phyloP scores from a whole-genome alignment of 2,113 vertebrate species.

The Megaleporinus macrocephalus region DNA sequence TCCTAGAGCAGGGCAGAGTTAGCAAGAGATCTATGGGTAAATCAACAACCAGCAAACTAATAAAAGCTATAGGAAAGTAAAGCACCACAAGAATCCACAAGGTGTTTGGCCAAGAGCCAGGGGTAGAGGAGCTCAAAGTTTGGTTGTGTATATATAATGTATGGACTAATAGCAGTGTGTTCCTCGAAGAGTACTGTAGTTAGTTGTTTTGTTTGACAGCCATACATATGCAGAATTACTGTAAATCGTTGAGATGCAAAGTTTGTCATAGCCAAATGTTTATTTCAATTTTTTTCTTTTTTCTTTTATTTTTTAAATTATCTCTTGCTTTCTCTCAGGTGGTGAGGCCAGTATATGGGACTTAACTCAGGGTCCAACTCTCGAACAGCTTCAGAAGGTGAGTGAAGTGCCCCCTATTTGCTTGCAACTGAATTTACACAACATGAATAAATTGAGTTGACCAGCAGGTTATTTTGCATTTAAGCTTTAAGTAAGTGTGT shows the following conservation, averaged over 20 bases:
- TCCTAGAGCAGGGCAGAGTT: too few relatives aligned
- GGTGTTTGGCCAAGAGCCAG: too few relatives aligned
- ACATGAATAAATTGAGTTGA: neutral
- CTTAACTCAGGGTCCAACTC: constrained; percentile 95
- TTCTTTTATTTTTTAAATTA: neutral
- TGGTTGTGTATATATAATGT: too few relatives aligned
- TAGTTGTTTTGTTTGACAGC: too few relatives aligned
- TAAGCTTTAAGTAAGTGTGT: neutral
- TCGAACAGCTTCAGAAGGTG: constrained; percentile 96
- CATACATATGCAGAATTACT: too few relatives aligned
- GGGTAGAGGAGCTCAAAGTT: too few relatives aligned
- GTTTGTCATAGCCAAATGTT: neutral
- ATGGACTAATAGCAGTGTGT: too few relatives aligned
- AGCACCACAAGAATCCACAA: too few relatives aligned
- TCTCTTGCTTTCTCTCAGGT: constrained; percentile 68
- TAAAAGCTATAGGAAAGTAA: too few relatives aligned
- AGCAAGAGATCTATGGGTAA: too few relatives aligned
- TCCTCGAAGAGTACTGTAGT: too few relatives aligned
- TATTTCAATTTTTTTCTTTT: neutral
- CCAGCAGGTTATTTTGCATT: neutral
- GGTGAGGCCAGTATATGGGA: constrained; percentile 95
- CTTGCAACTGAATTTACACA: neutral
- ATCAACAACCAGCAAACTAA: too few relatives aligned
- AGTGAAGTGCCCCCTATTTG: constrained; percentile 46
- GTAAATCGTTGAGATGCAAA: neutral